A percentile compares a stretch with the other conserved stretches of the same genome.
These are phyloP conservation scores for Hirudo medicinalis DNA, from an alignment of 1,140 invertebrate species.

Conservation along the genomic window DNA sequence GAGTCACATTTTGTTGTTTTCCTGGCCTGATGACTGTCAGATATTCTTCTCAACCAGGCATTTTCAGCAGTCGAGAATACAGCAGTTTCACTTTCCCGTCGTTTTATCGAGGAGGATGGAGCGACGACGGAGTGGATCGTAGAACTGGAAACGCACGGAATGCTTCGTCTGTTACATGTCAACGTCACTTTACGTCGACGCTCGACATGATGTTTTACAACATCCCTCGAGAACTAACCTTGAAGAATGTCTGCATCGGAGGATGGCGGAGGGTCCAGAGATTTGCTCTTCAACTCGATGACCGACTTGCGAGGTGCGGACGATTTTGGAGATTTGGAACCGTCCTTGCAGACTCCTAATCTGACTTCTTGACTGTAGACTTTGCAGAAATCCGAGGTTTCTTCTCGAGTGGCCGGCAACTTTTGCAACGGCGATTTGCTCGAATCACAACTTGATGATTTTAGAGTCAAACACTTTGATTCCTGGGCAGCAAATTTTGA, in stretches of 20 bases:
- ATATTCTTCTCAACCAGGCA: conserved; percentile 3
- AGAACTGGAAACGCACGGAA: background rate
- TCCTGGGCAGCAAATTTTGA: conserved; percentile 1
- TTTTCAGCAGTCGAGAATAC: background rate
- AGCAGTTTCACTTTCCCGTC: background rate
- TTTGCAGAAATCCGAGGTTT: conserved; percentile 3
- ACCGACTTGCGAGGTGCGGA: conserved; percentile 1
- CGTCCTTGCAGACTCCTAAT: background rate
- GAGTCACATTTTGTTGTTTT: background rate
- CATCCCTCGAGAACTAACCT: background rate
- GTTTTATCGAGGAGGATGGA: conserved; percentile 7
- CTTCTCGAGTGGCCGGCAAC: background rate
- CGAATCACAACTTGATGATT: conserved; percentile 3
- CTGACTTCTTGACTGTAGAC: conserved; percentile 4
- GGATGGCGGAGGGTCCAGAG: conserved; percentile 14
- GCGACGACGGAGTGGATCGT: background rate
- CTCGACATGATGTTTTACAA: no score
- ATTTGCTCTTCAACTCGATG: conserved; percentile 17
- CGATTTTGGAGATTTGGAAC: conserved; percentile 1
- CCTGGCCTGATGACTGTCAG: background rate
- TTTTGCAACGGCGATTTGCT: background rate
- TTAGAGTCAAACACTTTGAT: background rate
- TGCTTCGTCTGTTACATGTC: no score
- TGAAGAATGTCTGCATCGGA: background rate
- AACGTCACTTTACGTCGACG: no score